phyloP scores from a whole-genome alignment of 2,888 invertebrate species.

The Hirtodrosophila trivittata region DNA sequence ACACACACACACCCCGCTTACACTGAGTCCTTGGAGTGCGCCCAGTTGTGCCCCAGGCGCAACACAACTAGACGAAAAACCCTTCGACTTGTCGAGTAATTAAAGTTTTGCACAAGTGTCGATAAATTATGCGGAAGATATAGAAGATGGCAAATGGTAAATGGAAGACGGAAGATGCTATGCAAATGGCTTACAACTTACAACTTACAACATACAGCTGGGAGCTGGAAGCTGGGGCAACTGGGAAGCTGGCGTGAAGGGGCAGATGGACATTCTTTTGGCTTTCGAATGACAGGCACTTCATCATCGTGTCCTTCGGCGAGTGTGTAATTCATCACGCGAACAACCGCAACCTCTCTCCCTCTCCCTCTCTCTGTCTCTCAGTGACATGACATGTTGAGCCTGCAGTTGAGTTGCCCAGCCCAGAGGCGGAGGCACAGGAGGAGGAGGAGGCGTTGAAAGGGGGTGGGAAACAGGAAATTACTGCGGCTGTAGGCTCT shows the following conservation, averaged over 20 bases:
- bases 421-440: background rate
- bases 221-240: conserved; percentile 24
- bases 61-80: conserved; percentile 42
- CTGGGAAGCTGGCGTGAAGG: conserved; percentile 18
- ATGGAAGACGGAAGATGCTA: conserved; percentile 37
- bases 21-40: background rate
- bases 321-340: conserved; percentile 79
- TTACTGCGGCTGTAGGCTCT: conserved; percentile 38
- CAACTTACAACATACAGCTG: conserved; percentile 34
- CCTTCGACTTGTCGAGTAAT: conserved; percentile 65
- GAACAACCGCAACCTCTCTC: conserved; percentile 72
- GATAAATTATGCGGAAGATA: conserved; percentile 75
- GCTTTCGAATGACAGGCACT: conserved; percentile 79
- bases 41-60: conserved; percentile 26
- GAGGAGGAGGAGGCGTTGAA: no score
- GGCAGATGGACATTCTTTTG: conserved; percentile 77
- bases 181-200: conserved; percentile 70
- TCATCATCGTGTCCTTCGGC: conserved; percentile 79
- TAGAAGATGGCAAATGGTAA: conserved; percentile 23
- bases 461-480: conserved; percentile 36
- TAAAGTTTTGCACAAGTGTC: conserved; percentile 79
- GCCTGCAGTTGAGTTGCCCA: conserved; percentile 66
- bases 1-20: background rate
- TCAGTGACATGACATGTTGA: conserved; percentile 73
- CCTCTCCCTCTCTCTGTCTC: background rate